Evolutionary conservation across 2,888 invertebrate species (phyloP).

Genomic region (Trissoscelio sp.): DNA sequence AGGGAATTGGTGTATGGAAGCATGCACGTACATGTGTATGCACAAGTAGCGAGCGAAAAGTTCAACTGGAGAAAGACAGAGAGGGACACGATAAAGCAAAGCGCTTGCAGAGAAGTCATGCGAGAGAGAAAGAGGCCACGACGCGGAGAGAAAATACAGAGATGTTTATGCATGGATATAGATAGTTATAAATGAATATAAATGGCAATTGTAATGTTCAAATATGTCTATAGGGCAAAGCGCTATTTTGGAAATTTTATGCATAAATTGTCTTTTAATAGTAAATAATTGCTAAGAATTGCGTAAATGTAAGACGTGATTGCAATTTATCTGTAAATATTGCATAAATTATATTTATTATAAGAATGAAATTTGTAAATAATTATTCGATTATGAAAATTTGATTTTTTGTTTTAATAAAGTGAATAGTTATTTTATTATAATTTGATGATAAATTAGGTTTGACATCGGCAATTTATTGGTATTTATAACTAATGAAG

Average conservation of each 20-base stretch:
- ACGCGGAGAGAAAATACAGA: constrained; percentile 12
- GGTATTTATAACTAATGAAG: constrained; percentile 37
- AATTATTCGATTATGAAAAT: too few relatives aligned
- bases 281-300: not conserved
- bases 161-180: constrained; percentile 36
- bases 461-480: constrained; percentile 32
- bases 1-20: constrained; percentile 57
- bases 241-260: not conserved
- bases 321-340: too few relatives aligned
- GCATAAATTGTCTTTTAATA: too few relatives aligned
- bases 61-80: constrained; percentile 40
- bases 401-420: not conserved
- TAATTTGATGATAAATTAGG: not conserved
- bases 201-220: constrained; percentile 23
- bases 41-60: constrained; percentile 56
- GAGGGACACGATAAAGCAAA: constrained; percentile 25
- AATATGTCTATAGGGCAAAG: not conserved
- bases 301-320: too few relatives aligned
- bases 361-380: too few relatives aligned
- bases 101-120: constrained; percentile 2
- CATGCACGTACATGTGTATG: constrained; percentile 47
- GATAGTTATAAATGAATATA: constrained; percentile 31
- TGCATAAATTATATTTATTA: too few relatives aligned
- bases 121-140: constrained; percentile 16
- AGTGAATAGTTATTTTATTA: not conserved